Evolutionary conservation across 2,888 invertebrate genomes (phyloP).

Genomic region (Heliothis peltigera): DNA sequence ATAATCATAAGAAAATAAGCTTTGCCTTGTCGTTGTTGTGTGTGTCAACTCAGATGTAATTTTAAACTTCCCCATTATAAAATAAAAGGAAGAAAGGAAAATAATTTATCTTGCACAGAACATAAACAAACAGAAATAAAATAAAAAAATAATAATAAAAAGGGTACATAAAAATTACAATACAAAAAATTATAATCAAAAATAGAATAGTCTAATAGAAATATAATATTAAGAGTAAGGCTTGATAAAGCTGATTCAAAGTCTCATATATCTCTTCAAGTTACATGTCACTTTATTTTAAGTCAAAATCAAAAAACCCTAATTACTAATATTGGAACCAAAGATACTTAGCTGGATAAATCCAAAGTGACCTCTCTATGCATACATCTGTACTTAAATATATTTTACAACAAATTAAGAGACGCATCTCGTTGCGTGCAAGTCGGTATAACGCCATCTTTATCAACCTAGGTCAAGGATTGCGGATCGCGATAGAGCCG

Average conservation of each 20-base stretch:
- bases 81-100: no score
- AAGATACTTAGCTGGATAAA: constrained; percentile 1
- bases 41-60: no score
- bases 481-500: constrained; percentile 61
- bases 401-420: constrained; percentile 44
- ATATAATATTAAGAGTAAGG: no score
- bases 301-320: constrained; percentile 4
- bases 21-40: neutral
- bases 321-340: constrained; percentile 8
- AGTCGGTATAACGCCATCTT: constrained; percentile 55
- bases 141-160: no score
- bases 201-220: no score
- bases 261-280: no score
- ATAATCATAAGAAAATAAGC: no score
- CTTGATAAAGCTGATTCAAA: constrained; percentile 2
- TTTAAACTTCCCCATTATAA: no score
- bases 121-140: no score
- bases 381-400: neutral
- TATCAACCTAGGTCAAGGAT: constrained; percentile 78
- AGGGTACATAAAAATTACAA: no score
- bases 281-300: constrained; percentile 8
- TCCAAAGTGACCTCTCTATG: constrained; percentile 46
- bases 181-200: no score
- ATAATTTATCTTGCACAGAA: no score
- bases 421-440: constrained; percentile 57